Evolutionary conservation across 2,888 invertebrate genomes (phyloP), one percentile per base, ranked within the genome.

Genomic region (Thymelicus sylvestris): DNA sequence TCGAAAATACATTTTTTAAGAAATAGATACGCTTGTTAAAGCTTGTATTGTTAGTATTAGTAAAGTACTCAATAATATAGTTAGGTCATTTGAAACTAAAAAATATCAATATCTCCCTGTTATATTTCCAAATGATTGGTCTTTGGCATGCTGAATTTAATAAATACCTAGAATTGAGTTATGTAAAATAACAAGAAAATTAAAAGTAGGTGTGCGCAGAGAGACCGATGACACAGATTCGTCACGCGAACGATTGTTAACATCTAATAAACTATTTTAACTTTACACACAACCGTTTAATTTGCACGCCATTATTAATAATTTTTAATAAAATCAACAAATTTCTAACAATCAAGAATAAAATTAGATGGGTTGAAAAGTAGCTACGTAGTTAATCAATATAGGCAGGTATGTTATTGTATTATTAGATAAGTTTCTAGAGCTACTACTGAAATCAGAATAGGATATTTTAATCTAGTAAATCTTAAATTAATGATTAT

Each of bases 251-350:
- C 87, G 86, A 88, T 84, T 81, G 81, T 87, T 88, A 88, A 91
- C 81, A 88, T 89, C 90, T 92, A 92, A 88, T 91, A 88, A 90
- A 87, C 88, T 92, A 93, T 90, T 89, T 91, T 92, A 92, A 91
- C 86, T 92, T 93, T 93, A 93, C 93, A 93, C 93, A 93, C 93
- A 93, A 93, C 93, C 93, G 89, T 93, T 93, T 91, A 90, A 88
- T 93, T 92, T 93, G 93, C 93, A 93, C 93, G 91, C 92, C 92
- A 89, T 92, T 89, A 87, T 85, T 86, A 82, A 83, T 82, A 84
- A 83, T 83, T 84, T 84, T 84, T 82, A 87, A 83, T 81, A 82
- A 86, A 87, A 69, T 85, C 80, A 89, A 88, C 80, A 75, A 80
- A 88, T 81, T 79, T 82, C 80, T 78, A 80, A 79, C 72, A 79